Evolutionary conservation across 2,888 invertebrate species (phyloP).

Genomic region (Drosophila seclusa): DNA sequence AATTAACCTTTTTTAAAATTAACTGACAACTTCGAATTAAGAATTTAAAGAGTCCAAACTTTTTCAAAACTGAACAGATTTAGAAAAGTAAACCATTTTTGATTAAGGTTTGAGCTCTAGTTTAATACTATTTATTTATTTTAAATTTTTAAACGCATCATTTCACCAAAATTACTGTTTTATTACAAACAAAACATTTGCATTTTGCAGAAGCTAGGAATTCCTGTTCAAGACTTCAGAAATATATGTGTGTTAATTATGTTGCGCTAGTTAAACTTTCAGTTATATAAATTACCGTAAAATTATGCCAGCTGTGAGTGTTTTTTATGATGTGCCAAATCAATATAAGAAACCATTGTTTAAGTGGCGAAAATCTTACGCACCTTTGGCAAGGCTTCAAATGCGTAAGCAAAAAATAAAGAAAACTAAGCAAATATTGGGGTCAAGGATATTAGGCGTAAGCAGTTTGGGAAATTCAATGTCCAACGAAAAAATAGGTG

Average conservation of each 20-base stretch:
- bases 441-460: constrained; percentile 59
- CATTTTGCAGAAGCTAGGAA: neutral
- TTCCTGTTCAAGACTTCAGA: neutral
- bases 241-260: neutral
- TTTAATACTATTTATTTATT: too few species aligned
- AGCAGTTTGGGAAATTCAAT: constrained; percentile 31
- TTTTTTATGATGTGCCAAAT: constrained; percentile 23
- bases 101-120: neutral
- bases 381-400: constrained; percentile 46
- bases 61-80: neutral
- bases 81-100: neutral
- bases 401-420: constrained; percentile 60
- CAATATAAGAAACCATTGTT: constrained; percentile 45
- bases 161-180: neutral
- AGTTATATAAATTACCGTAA: neutral
- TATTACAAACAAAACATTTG: neutral
- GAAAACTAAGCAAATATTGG: constrained; percentile 37
- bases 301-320: constrained; percentile 5
- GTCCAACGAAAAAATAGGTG: constrained; percentile 31
- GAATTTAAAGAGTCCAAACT: neutral
- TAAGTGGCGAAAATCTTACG: constrained; percentile 46
- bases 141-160: neutral
- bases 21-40: neutral
- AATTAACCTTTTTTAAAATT: neutral
- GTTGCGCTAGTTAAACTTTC: constrained; percentile 6